Evolutionary conservation across 2,888 invertebrate genomes (phyloP).

Genomic region (Diarsia dahlii): DNA sequence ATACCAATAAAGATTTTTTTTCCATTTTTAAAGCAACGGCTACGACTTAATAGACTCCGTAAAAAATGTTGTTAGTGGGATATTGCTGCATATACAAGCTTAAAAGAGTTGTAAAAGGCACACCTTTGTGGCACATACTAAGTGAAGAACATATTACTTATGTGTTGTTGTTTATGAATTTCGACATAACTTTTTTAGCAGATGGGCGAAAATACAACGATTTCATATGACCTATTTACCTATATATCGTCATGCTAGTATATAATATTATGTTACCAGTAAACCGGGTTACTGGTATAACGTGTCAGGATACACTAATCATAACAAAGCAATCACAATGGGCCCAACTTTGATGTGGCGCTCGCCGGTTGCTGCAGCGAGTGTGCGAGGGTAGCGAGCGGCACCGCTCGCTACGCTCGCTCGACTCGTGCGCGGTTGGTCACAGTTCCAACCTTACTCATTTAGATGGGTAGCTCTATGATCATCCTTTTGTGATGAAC

Average conservation of each 20-base stretch:
- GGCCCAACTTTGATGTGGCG: neutral
- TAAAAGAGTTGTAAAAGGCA: constrained; percentile 35
- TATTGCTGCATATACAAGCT: constrained; percentile 29
- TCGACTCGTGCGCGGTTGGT: neutral
- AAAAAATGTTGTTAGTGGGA: constrained; percentile 50
- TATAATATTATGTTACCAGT: neutral
- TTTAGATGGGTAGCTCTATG: neutral
- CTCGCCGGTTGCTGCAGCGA: neutral
- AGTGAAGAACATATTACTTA: neutral
- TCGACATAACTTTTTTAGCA: neutral
- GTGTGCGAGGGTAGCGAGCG: too few species aligned
- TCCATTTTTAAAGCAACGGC: constrained; percentile 41
- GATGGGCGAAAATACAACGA: neutral
- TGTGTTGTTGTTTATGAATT: neutral
- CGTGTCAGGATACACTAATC: neutral
- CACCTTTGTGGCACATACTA: constrained; percentile 4
- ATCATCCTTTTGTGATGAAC: neutral
- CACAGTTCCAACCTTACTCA: neutral
- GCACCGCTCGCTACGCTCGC: neutral
- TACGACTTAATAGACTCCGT: constrained; percentile 35
- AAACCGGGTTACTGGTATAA: neutral
- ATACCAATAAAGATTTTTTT: constrained; percentile 75
- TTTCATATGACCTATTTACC: neutral
- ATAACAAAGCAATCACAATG: neutral
- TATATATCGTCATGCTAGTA: neutral